Percentiles rank a stretch among this genome's conserved stretches.
Evolutionary conservation across 2,888 invertebrate species (phyloP).

Genomic region (Perithous albicinctus): DNA sequence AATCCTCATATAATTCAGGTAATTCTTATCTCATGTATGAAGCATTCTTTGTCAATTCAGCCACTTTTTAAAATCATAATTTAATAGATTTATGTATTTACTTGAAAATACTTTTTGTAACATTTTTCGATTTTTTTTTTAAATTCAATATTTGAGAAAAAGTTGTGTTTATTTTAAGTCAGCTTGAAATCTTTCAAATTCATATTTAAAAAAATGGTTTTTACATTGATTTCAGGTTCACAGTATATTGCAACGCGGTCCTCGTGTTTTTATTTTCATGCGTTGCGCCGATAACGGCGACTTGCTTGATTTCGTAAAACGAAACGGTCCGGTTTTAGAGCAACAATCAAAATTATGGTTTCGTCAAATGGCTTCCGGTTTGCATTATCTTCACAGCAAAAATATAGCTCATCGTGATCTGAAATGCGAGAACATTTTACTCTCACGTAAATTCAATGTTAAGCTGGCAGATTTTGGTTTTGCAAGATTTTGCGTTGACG

Average conservation of each 20-base stretch:
- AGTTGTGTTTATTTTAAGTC: too few relatives aligned
- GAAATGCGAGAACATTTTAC: constrained; percentile 96
- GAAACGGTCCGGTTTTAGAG: constrained; percentile 91
- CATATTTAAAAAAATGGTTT: constrained; percentile 7
- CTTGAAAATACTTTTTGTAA: too few relatives aligned
- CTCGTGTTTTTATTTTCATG: constrained; percentile 96
- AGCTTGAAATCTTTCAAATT: too few relatives aligned
- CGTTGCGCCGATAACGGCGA: constrained; percentile 95
- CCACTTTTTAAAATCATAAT: too few relatives aligned
- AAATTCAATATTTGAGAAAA: too few relatives aligned
- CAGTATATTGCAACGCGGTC: constrained; percentile 93
- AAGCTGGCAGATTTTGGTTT: constrained; percentile 98
- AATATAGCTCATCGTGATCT: constrained; percentile 96
- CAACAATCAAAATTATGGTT: constrained; percentile 94
- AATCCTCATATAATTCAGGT: constrained; percentile 95
- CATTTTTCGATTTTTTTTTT: too few relatives aligned
- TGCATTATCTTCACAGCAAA: constrained; percentile 93
- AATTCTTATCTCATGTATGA: not conserved
- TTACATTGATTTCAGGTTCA: constrained; percentile 89
- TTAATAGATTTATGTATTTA: too few relatives aligned
- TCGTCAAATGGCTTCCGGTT: constrained; percentile 92
- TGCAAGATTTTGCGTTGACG: constrained; percentile 92
- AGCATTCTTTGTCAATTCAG: too few relatives aligned
- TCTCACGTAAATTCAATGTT: constrained; percentile 94
- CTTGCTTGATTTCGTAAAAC: constrained; percentile 93